These are phyloP conservation scores for Sinhomidia bicolor DNA, from an alignment of 2,888 invertebrate species.

Conservation along the genomic window DNA sequence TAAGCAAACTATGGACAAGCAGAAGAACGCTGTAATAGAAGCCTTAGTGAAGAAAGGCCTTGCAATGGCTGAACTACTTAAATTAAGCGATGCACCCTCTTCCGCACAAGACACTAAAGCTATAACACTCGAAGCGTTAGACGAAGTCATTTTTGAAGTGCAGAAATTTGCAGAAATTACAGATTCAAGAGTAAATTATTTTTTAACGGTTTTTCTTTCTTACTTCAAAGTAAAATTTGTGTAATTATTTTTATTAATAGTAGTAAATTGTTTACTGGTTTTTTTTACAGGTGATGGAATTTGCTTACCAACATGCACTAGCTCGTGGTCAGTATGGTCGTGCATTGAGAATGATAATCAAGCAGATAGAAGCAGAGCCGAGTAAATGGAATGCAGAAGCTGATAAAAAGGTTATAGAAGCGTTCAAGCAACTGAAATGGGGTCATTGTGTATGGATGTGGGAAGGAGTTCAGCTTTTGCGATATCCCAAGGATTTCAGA, in stretches of 20 bases:
- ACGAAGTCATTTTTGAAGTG: constrained; percentile 86
- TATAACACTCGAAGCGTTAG: constrained; percentile 84
- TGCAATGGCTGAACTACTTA: constrained; percentile 85
- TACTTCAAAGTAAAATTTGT: no score
- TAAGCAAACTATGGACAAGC: constrained; percentile 91
- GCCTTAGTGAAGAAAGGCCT: constrained; percentile 90
- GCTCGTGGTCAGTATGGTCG: constrained; percentile 91
- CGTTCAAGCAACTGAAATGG: constrained; percentile 88
- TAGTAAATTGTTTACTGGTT: no score
- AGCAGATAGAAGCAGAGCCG: constrained; percentile 91
- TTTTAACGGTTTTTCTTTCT: no score
- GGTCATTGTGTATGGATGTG: constrained; percentile 85
- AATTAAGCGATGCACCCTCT: constrained; percentile 81
- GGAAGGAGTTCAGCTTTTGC: constrained; percentile 85
- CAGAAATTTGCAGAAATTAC: constrained; percentile 91
- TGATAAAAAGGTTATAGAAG: constrained; percentile 87
- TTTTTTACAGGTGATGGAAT: constrained; percentile 86
- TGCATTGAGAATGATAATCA: constrained; percentile 88
- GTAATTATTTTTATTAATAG: constrained; percentile 7
- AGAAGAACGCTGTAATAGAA: constrained; percentile 90
- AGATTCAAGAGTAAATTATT: constrained; percentile 87
- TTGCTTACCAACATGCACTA: constrained; percentile 92
- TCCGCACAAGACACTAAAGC: constrained; percentile 76
- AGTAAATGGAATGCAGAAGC: constrained; percentile 85
- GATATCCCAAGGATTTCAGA: constrained; percentile 87